Conservation (phyloP, 1,140 invertebrate species). For the Ceratosolen solmsi region DNA sequence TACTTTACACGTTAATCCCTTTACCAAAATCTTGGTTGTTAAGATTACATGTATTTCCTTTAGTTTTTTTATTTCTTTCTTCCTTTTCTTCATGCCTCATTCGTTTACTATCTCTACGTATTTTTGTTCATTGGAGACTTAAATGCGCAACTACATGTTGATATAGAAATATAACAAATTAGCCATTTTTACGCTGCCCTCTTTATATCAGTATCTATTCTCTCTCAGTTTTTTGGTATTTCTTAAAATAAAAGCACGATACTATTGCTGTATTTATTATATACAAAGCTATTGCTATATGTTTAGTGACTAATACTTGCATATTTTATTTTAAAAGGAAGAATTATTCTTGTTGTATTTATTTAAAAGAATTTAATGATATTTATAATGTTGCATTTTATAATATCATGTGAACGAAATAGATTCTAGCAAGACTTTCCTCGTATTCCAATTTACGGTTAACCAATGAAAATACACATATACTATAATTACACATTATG, state of each 20-base stretch:
- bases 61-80: slow-evolving; percentile 44
- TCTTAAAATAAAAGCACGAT: slow-evolving; percentile 11
- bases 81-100: slow-evolving; percentile 20
- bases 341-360: slow-evolving; percentile 18
- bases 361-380: slow-evolving; percentile 2
- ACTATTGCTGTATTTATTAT: no score
- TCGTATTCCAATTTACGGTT: no score
- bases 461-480: no score
- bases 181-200: no score
- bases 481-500: no score
- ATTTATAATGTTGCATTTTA: no score
- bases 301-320: slow-evolving; percentile 30
- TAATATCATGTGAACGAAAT: no score
- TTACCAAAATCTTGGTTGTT: slow-evolving; percentile 51
- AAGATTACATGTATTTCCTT: slow-evolving; percentile 43
- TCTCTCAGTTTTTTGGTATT: neutral
- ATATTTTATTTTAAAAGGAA: slow-evolving; percentile 6
- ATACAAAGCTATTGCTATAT: no score
- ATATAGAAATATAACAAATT: slow-evolving; percentile 15
- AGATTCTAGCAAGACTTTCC: no score
- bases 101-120: slow-evolving; percentile 1
- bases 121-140: slow-evolving; percentile 19
- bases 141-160: slow-evolving; percentile 35
- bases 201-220: neutral
- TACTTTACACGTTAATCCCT: slow-evolving; percentile 51